Evolutionary conservation across 2,113 vertebrate species (phyloP).

Genomic region (Oriolus oriolus): DNA sequence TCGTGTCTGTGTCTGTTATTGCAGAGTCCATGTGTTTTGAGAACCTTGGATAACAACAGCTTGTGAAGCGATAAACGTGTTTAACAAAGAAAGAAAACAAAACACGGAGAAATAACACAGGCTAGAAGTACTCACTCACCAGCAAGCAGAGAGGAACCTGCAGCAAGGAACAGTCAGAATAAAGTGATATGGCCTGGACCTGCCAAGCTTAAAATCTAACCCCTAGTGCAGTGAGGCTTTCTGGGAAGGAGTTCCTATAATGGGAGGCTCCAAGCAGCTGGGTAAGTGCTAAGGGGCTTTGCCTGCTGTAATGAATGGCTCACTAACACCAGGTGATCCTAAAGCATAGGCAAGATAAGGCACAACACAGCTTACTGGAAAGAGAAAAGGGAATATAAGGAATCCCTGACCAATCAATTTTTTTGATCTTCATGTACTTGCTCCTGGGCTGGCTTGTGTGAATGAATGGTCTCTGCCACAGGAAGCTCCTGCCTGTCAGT

Average conservation of each 20-base stretch:
- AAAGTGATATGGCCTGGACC: neutral
- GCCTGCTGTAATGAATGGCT: neutral
- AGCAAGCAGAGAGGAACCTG: neutral
- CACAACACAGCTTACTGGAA: neutral
- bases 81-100: neutral
- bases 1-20: neutral
- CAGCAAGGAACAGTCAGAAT: neutral
- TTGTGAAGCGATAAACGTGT: neutral
- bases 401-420: neutral
- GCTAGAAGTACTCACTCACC: neutral
- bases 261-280: neutral
- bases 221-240: neutral
- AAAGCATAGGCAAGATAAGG: neutral
- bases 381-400: neutral
- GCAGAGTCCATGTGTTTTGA: fast-evolving
- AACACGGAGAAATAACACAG: neutral
- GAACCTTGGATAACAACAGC: neutral
- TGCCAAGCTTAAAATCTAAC: neutral
- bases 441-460: neutral
- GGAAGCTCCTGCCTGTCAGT: neutral
- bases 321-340: neutral
- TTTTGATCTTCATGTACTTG: neutral
- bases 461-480: neutral
- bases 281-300: neutral
- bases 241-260: neutral